Percentiles rank a stretch among this genome's conserved stretches.
phyloP scores from a whole-genome alignment of 2,888 invertebrate species.

The Campoletis raptor region DNA sequence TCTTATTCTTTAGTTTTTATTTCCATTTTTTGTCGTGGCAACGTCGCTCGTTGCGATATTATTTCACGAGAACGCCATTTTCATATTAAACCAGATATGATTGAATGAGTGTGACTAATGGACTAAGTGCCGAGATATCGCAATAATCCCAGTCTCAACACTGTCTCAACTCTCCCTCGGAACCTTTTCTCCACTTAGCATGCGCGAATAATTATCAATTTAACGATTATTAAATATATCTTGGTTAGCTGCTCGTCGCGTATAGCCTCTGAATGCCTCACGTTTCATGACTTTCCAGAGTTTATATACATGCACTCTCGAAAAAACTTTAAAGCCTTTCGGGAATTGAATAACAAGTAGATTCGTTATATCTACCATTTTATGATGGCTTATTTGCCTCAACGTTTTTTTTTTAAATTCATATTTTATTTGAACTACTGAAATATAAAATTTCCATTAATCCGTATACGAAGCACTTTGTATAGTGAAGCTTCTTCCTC shows the following conservation, averaged over 20 bases:
- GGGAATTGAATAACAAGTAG: constrained; percentile 13
- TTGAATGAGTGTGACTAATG: constrained; percentile 68
- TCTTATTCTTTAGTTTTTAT: neutral
- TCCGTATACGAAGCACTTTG: neutral
- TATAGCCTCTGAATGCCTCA: neutral
- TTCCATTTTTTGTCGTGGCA: constrained; percentile 2
- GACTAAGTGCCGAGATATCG: constrained; percentile 59
- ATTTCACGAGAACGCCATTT: constrained; percentile 35
- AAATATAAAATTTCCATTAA: constrained; percentile 6
- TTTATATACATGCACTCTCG: neutral
- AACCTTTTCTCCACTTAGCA: neutral
- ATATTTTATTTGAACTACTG: neutral
- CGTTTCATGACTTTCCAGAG: constrained; percentile 8
- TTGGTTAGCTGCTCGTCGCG: neutral
- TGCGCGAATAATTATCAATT: constrained; percentile 65
- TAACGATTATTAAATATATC: constrained; percentile 57
- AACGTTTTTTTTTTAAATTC: neutral
- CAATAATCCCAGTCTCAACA: neutral
- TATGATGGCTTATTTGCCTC: neutral
- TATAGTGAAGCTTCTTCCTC: neutral
- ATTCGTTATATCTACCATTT: neutral
- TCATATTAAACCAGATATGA: constrained; percentile 58
- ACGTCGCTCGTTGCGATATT: neutral
- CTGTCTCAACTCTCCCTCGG: constrained; percentile 13
- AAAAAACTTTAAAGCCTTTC: constrained; percentile 1